phyloP scores from a whole-genome alignment of 2,888 invertebrate species.

The Bembecia ichneumoniformis region DNA sequence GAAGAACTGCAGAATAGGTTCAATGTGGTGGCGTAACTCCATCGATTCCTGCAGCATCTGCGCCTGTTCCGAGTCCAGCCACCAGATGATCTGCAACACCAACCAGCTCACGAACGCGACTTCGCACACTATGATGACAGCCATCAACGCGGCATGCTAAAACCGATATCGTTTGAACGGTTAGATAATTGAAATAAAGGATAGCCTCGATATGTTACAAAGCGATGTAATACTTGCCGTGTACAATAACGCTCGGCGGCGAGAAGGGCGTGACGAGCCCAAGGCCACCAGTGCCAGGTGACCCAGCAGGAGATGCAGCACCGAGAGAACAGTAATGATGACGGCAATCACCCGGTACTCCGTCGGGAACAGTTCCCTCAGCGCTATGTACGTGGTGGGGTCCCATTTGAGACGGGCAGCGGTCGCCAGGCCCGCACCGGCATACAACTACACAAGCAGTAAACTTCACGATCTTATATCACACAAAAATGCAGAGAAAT shows the following conservation, averaged over 20 bases:
- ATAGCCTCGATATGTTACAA: too few relatives aligned
- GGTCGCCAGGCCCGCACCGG: conserved; percentile 41
- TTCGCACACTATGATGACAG: conserved; percentile 18
- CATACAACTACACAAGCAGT: conserved; percentile 18
- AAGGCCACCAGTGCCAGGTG: conserved; percentile 7
- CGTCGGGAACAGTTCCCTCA: conserved; percentile 33
- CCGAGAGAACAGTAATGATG: neutral
- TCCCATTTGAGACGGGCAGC: conserved; percentile 58
- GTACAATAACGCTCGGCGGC: conserved; percentile 4
- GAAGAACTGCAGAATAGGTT: conserved; percentile 25
- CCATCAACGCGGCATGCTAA: conserved; percentile 27
- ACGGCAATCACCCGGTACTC: conserved; percentile 20
- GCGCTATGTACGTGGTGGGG: conserved; percentile 42
- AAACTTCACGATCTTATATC: neutral
- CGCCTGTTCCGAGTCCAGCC: conserved; percentile 20
- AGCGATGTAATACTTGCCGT: conserved; percentile 1
- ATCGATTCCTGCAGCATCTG: conserved; percentile 17
- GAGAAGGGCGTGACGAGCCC: conserved; percentile 8
- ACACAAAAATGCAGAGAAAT: too few relatives aligned
- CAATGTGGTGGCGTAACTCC: conserved; percentile 25
- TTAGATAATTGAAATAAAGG: too few relatives aligned
- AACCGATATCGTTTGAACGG: neutral
- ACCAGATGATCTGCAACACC: conserved; percentile 20
- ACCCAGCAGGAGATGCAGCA: conserved; percentile 1
- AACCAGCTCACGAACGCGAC: conserved; percentile 22